Evolutionary conservation across 1,140 invertebrate species (phyloP), one percentile per base, ranked within the genome.

Genomic region (Tribolium castaneum): DNA sequence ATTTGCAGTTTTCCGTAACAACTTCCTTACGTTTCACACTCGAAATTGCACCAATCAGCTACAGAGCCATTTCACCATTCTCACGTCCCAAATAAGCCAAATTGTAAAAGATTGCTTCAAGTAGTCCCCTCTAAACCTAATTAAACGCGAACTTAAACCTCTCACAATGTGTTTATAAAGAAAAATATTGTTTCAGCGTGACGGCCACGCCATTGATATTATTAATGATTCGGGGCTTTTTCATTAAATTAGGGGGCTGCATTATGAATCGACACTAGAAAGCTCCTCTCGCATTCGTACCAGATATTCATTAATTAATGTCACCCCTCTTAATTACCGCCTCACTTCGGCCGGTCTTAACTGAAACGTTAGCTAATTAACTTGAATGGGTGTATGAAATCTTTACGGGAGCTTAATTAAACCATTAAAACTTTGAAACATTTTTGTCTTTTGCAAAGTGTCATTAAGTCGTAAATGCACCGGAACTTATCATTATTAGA

Each of bases 251-350:
- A 50, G 70, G 77, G 77, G 52, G 62, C 70, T 62, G 70, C 75
- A 77, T 70, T 77, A 77, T 78, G 70, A 72, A 72, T 35, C 59
- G 77, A 78, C 62, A 34, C 59, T 75, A 59, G 54, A 51, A 50
- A 74, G 66, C 71, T 70, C 77, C 59, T 66, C 59, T 34, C 59
- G 59, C 19, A 59, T 78, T 74, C 50, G 25, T 25, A 78, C 25
- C 71, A 66, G 71, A 54, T 34, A 70, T 70, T 76, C 79, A 80
- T 80, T 80, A 80, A 80, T 80, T 80, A 80, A 80, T 78, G 79
- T 80, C 79, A 80, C 79, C 79, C 78, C 77, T 78, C 71, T 62
- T 70, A 78, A 78, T 78, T 78, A 78, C 77, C 77, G 71, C 66
- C 71, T 56, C 71, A 73, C 71, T 73, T 73, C 51, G 49, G 52